A percentile compares a stretch with the other conserved stretches of the same genome.
Conservation (phyloP, 2,113 vertebrate species). For the Platycercus adscitus region DNA sequence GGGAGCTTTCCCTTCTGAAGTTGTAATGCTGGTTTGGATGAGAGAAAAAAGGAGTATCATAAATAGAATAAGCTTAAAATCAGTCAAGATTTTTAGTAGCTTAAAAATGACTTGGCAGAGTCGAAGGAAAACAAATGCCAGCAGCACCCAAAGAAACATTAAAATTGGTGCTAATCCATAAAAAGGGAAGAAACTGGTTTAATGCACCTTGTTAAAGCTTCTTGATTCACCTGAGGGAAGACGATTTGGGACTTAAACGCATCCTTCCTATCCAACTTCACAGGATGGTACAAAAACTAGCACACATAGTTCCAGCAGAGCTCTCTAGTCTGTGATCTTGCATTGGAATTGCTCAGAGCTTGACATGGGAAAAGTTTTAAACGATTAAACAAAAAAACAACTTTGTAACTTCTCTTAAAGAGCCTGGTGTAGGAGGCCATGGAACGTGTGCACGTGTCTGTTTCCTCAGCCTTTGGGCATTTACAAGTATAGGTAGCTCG, state of each 20-base stretch:
- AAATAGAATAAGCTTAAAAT: neutral
- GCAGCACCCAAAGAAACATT: neutral
- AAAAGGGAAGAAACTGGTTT: neutral
- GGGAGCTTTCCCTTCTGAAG: neutral
- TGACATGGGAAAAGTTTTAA: neutral
- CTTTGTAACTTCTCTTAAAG: neutral
- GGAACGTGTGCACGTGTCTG: neutral
- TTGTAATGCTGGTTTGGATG: neutral
- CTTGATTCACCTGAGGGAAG: neutral
- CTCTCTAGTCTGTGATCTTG: neutral
- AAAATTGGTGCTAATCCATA: neutral
- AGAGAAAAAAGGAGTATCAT: neutral
- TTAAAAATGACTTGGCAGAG: neutral
- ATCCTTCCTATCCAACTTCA: neutral
- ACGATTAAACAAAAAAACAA: neutral
- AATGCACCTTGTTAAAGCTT: neutral
- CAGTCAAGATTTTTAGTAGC: neutral
- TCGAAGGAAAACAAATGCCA: neutral
- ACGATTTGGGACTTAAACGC: neutral
- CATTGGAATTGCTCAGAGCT: neutral
- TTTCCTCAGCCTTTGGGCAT: neutral
- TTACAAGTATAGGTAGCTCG: neutral
- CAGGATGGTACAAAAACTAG: neutral
- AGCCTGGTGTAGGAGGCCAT: neutral
- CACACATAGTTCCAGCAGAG: neutral